These are phyloP conservation scores for Agapornis canus DNA, from an alignment of 2,797 vertebrate genomes.

Conservation along the genomic window DNA sequence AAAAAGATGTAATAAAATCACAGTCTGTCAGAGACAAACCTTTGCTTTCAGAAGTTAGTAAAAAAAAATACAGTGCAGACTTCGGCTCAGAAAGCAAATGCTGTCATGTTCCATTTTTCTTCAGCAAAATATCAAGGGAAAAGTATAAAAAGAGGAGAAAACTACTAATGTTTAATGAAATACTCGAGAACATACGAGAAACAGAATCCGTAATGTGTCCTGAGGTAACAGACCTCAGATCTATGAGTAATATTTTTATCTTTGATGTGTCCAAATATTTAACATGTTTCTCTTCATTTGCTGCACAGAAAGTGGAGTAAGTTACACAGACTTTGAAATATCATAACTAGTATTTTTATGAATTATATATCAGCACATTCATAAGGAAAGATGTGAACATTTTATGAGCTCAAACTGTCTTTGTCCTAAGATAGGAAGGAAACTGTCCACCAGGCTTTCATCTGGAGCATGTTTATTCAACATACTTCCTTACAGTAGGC, in stretches of 20 bases:
- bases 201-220: slow-evolving; percentile 5
- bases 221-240: neutral
- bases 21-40: neutral
- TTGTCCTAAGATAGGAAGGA: neutral
- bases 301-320: neutral
- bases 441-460: neutral
- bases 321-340: neutral
- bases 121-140: neutral
- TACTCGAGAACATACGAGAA: neutral
- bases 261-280: slow-evolving; percentile 29
- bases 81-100: neutral
- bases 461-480: neutral
- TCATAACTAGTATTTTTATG: neutral
- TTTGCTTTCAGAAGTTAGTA: neutral
- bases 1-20: neutral
- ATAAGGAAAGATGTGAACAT: neutral
- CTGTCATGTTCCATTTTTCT: neutral
- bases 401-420: neutral
- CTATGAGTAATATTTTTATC: neutral
- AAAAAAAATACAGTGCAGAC: neutral
- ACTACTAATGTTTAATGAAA: slow-evolving; percentile 10
- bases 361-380: neutral
- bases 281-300: neutral
- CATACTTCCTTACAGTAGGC: neutral
- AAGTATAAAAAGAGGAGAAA: neutral